A percentile compares a stretch with the other conserved stretches of the same genome.
Evolutionary conservation across 2,797 vertebrate genomes (phyloP).

Genomic region (Myotis vivesi): DNA sequence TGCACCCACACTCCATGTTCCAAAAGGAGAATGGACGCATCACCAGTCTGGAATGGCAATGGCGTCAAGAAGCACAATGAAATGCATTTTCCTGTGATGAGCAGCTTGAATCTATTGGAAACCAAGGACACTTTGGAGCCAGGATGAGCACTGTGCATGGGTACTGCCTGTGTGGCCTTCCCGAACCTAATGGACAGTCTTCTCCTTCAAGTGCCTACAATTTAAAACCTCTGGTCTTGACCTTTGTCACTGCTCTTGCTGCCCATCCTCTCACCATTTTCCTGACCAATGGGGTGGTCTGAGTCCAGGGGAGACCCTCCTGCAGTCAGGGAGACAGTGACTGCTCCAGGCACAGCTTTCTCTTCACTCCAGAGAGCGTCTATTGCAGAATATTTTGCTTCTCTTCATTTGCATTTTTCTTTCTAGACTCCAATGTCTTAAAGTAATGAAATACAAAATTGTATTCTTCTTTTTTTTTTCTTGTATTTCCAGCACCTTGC

Average conservation of each 20-base stretch:
- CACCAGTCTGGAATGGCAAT: background rate
- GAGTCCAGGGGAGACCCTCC: background rate
- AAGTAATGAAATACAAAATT: background rate
- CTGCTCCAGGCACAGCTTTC: background rate
- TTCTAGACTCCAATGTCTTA: background rate
- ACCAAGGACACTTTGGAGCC: background rate
- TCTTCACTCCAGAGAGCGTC: background rate
- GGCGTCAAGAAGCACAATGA: background rate
- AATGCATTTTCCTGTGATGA: background rate
- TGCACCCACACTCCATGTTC: background rate
- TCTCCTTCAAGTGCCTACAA: background rate
- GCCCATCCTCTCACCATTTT: background rate
- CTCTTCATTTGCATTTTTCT: background rate
- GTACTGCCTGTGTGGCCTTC: background rate
- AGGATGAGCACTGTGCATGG: background rate
- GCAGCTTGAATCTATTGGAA: background rate
- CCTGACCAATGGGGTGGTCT: background rate
- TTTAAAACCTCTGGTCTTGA: background rate
- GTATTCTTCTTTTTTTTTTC: background rate
- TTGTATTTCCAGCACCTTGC: background rate
- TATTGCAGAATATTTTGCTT: background rate
- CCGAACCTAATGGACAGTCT: background rate
- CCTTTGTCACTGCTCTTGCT: background rate
- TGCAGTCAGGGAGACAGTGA: background rate
- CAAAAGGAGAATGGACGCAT: background rate